Evolutionary conservation across 2,797 vertebrate genomes (phyloP), one percentile per base, ranked within the genome.

Genomic region (Notamacropus eugenii): DNA sequence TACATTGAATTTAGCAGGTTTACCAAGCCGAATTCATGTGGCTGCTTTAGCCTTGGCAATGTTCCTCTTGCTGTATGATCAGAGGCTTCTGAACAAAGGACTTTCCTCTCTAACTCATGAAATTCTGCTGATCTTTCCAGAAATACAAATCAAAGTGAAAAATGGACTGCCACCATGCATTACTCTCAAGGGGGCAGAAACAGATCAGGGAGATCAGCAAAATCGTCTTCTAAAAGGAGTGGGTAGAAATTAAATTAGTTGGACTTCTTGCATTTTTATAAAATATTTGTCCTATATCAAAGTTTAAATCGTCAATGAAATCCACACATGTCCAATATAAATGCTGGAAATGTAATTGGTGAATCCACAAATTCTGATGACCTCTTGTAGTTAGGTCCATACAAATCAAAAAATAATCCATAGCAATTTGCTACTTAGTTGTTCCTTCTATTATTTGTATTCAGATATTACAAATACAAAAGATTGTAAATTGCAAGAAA

Each of bases 111-210:
- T 95, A 95, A 92, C 31, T 93, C 50, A 54, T 46, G 92, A 74
- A 55, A 92, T 98, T 96, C 91, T 97, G 96, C 96, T 98, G 96
- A 97, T 97, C 92, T 96, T 97, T 98, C 92, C 92, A 96, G 90
- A 98, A 95, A 94, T 92, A 98, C 95, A 98, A 98, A 97, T 97
- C 94, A 96, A 95, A 95, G 92, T 96, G 96, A 98, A 97, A 98
- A 98, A 98, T 94, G 98, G 96, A 90, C 91, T 94, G 58, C 50
- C 55, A 97, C n/a, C 67, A n/a, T 93, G 24, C 52, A 93, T 96
- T 97, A 92, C 82, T 94, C 50, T 91, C 95, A 82, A 95, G 94
- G 94, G 58, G 22, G 4, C 29, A 91, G 93, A 62, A 93, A 96
- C 62, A 98, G 97, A 95, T 22, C 87, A 94, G 74, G 28, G 56